Evolutionary conservation across 2,888 invertebrate species (phyloP), one percentile per base, ranked within the genome.

Genomic region (Apamea sordens): DNA sequence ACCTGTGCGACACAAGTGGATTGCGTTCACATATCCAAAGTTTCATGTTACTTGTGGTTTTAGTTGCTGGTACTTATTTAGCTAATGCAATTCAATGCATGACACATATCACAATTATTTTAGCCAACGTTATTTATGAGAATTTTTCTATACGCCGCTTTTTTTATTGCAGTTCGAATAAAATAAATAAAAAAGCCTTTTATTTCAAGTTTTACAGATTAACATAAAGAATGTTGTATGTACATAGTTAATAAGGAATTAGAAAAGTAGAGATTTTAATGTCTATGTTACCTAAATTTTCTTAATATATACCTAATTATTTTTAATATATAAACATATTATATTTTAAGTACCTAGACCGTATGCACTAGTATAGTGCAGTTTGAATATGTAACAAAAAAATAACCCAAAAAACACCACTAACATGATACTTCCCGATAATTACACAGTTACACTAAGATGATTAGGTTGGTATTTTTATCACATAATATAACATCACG

Each of bases 11-110:
- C 75, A 32, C 74, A 76, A 83, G 76, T 83, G 74, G 70, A 79
- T 74, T 80, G 86, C 80, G 82, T 84, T 87, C 68, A 87, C 87
- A 88, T 89, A 89, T 86, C 82, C 90, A 87, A 89, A 91, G 92
- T 90, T 86, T 92, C 92, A 85, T 68, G 75, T 92, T 92, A 79
- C 89, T 76, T 89, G 92, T 82, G 91, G 92, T 89, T 89, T 77
- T 72, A 44, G 56, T 88, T 79, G 83, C 86, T 84, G 47, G 73
- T 87, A 82, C 81, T 83, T 89, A 73, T 72, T 79, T 59, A 81
- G 72, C 73, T 69, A 76, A 80, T 83, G 80, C 77, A 82, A 80
- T 78, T 79, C 59, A 71, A 77, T 79, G 69, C 80, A 75, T 86
- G 72, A 72, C 74, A 86, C 71, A 71, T 63, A 50, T n/a, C 44